Base-by-base conservation (phyloP, 2,113 vertebrate genomes). In the Halcyon malimbica region DNA sequence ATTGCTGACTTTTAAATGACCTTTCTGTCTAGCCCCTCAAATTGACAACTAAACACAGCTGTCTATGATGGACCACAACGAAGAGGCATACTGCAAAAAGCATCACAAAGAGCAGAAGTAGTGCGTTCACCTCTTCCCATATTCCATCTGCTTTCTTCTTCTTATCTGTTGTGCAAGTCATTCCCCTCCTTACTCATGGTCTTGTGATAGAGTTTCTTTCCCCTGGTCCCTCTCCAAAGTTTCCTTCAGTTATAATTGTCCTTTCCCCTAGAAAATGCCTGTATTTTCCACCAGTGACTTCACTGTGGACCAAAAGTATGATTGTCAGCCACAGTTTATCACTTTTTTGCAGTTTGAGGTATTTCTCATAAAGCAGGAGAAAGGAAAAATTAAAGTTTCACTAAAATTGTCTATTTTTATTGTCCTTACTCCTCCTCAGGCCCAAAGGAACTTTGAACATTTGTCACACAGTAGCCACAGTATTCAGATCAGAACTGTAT, bases 21-120 rank as follows among this genome's bases (percentile, higher is more conserved):
- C 20, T 37, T 4, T 33, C 31, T 70, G 28, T 9, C n/a, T 75
- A 17, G 1, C 10, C 6, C 13, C 14, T 44, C 44, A 69, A 76
- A 77, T 2, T 25, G n/a, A 63, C 31, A n/a, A 5, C 18, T 59
- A 28, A 48, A 60, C 29, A 33, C 0, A 0, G 23, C 19, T 65
- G n/a, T 29, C 42, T 83, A 6, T 10, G 25, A 73, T 4, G 9
- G 54, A 73, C 20, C 1, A 1, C 67, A 75, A 54, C 3, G 24
- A 42, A 64, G 53, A 59, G 5, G 20, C 4, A 21, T 20, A 41
- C 9, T 37, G 46, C 10, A 5, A 16, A 85, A 83, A 79, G 1
- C 4, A 33, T 24, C 18, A 57, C 16, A 31, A 65, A 96, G 86
- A 70, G 28, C 25, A 87, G 60, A 95, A 89, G 56, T 16, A 4